phyloP scores from a whole-genome alignment of 2,888 invertebrate genomes.

The Campoplex nolae region DNA sequence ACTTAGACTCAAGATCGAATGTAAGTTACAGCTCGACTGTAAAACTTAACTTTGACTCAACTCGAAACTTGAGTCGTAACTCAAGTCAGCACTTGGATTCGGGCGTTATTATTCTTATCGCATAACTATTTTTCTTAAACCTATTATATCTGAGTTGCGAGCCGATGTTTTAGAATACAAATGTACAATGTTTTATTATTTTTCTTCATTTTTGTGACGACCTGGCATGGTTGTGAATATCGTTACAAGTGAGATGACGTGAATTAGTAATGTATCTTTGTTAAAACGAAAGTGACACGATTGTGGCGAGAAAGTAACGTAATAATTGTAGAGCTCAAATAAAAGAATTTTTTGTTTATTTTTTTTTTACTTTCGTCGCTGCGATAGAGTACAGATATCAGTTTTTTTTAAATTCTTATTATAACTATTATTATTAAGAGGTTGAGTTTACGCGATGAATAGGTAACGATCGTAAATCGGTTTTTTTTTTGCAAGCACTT shows the following conservation, averaged over 20 bases:
- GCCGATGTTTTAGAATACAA: background rate
- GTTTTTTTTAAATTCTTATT: background rate
- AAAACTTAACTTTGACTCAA: background rate
- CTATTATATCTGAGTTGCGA: background rate
- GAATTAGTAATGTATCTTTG: constrained; percentile 3
- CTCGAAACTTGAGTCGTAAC: constrained; percentile 1
- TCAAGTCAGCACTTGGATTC: background rate
- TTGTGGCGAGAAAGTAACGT: background rate
- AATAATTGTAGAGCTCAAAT: constrained; percentile 24
- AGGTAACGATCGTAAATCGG: background rate
- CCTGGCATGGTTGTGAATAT: constrained; percentile 18
- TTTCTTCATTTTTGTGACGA: background rate
- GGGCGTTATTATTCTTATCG: background rate
- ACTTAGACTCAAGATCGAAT: background rate
- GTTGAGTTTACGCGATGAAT: background rate
- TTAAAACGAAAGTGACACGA: background rate
- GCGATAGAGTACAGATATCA: background rate
- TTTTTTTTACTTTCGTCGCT: background rate
- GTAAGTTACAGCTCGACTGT: background rate
- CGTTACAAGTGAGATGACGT: background rate
- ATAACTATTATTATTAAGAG: background rate
- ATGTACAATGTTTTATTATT: background rate
- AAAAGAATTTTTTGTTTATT: background rate
- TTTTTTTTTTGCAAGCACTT: constrained; percentile 1
- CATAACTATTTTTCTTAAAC: background rate